These are phyloP conservation scores for Eptatretus burgeri DNA, from an alignment of 2,113 vertebrate genomes.

Conservation along the genomic window DNA sequence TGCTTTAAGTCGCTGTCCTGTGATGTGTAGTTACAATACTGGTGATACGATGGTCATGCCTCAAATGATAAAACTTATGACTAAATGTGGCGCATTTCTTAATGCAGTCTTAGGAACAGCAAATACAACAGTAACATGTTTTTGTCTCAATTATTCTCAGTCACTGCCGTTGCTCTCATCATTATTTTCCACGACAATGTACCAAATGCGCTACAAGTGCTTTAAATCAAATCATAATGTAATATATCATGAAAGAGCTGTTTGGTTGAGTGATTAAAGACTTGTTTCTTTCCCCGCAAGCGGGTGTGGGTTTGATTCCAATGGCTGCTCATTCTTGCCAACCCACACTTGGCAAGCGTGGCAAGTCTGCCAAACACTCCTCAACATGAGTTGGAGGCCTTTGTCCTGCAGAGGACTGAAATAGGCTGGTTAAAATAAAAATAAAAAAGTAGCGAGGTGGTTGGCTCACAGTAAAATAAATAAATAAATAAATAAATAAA, in stretches of 20 bases:
- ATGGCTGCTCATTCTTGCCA: too few relatives aligned
- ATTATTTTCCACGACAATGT: too few relatives aligned
- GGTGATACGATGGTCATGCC: too few relatives aligned
- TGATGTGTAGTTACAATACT: not conserved
- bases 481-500: not conserved
- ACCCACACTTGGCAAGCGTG: too few relatives aligned
- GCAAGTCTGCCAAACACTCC: too few relatives aligned
- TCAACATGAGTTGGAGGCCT: not conserved
- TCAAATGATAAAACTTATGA: not conserved
- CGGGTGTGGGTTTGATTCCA: too few relatives aligned
- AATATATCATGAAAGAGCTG: too few relatives aligned
- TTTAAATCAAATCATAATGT: too few relatives aligned
- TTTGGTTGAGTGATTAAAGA: too few relatives aligned
- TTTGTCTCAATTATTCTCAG: not conserved
- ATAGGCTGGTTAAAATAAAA: not conserved
- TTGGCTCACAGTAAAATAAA: not conserved
- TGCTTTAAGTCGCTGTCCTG: slow-evolving; percentile 95
- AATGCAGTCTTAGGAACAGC: not conserved
- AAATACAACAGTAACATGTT: not conserved
- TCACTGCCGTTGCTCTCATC: not conserved
- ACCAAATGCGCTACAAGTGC: too few relatives aligned
- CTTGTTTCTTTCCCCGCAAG: too few relatives aligned
- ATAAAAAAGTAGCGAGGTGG: not conserved
- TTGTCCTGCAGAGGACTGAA: not conserved
- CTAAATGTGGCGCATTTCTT: not conserved